Conservation (phyloP, 2,113 vertebrate species). For the Serinus canaria region DNA sequence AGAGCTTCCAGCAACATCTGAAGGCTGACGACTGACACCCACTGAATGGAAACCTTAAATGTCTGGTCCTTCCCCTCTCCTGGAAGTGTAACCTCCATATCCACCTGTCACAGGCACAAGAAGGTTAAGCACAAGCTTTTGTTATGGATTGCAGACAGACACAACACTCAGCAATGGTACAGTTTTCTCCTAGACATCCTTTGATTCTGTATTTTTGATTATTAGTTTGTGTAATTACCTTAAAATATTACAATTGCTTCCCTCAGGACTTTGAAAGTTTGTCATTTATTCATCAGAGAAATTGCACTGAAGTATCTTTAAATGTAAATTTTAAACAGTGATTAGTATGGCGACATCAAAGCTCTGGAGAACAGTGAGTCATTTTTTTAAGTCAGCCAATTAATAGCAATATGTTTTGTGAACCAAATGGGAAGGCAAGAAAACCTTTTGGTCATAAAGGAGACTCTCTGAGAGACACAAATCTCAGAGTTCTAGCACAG, state of each 20-base stretch:
- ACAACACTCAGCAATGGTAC: neutral
- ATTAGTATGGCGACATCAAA: neutral
- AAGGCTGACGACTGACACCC: conserved; percentile 97
- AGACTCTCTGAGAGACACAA: neutral
- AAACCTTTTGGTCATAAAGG: neutral
- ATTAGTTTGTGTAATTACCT: neutral
- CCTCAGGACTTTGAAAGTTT: neutral
- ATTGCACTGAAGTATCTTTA: neutral
- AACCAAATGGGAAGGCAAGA: neutral
- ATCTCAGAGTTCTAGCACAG: neutral
- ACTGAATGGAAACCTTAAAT: conserved; percentile 97
- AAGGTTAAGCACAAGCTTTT: neutral
- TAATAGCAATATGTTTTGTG: neutral
- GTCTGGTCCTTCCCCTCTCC: conserved; percentile 99
- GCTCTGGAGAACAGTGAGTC: neutral
- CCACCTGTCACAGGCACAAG: conserved; percentile 78
- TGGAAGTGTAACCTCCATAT: conserved; percentile 97
- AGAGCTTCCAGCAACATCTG: conserved; percentile 96
- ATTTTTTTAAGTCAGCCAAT: neutral
- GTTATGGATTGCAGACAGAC: neutral
- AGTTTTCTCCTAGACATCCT: neutral
- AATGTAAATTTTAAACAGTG: neutral
- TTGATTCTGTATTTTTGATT: neutral
- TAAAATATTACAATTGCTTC: neutral
- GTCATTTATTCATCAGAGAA: neutral